Evolutionary conservation across 1,140 invertebrate species (phyloP).

Genomic region (Ips typographus): DNA sequence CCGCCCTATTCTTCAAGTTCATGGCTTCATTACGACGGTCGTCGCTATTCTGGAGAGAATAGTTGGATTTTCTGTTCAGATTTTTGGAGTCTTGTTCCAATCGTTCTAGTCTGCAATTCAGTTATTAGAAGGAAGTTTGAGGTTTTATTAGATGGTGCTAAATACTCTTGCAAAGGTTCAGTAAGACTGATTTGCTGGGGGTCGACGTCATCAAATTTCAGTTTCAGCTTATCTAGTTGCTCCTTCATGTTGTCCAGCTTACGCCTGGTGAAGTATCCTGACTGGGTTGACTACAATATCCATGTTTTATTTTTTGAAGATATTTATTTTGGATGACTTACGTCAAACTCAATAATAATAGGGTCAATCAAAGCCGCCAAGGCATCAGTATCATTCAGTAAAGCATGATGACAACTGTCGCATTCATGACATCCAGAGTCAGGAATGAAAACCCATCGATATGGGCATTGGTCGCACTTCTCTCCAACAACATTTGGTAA

Average conservation of each 20-base stretch:
- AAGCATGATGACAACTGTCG: conserved; percentile 83
- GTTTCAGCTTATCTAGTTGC: conserved; percentile 62
- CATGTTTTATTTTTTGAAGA: background rate
- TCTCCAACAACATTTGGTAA: conserved; percentile 92
- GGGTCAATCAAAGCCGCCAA: conserved; percentile 65
- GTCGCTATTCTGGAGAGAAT: conserved; percentile 53
- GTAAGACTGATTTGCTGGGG: conserved; percentile 61
- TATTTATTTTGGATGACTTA: conserved; percentile 46
- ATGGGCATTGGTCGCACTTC: conserved; percentile 92
- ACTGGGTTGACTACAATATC: conserved; percentile 60
- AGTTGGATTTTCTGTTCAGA: conserved; percentile 58
- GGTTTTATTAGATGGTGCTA: background rate
- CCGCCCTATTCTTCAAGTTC: conserved; percentile 59
- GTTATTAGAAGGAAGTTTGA: background rate
- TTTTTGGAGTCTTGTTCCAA: conserved; percentile 60
- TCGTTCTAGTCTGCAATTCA: conserved; percentile 51
- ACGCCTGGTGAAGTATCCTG: conserved; percentile 77
- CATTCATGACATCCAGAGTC: conserved; percentile 76
- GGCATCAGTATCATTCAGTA: conserved; percentile 85
- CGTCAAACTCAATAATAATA: conserved; percentile 69
- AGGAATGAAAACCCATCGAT: conserved; percentile 74
- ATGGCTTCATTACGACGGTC: conserved; percentile 58
- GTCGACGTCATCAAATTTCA: conserved; percentile 67
- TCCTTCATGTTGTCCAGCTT: conserved; percentile 74
- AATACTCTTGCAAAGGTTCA: conserved; percentile 50